Base-by-base conservation (phyloP, 2,113 vertebrate species). In the Trachemys scripta region DNA sequence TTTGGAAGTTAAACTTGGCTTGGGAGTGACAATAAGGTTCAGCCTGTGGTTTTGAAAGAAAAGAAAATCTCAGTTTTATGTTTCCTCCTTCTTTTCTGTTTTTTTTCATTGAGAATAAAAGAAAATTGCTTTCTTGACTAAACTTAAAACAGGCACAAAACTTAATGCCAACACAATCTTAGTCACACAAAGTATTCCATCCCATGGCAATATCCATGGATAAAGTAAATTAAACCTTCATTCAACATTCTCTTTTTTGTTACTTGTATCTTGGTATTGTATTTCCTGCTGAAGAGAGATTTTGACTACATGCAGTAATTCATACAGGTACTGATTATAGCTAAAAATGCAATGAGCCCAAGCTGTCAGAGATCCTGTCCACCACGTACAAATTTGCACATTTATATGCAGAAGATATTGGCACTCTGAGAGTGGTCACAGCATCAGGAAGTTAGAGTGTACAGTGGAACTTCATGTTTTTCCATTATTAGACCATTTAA, bases 1-100 rank as follows among this genome's bases (percentile, higher is more conserved):
- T 97, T 98, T 94, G 94, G 97, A 95, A 97, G 96, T 97, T 97
- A 86, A 95, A 96, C 96, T 95, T 91, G 91, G 90, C 94, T 96
- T 92, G 94, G 94, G 96, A 96, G 91, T 5, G 88, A 96, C 96
- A 96, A 93, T 94, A 96, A 93, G 96, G 90, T 92, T 97, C 88
- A 22, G 82, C 51, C 91, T 85, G 92, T 91, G 94, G 89, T 87
- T 96, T 96, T 96, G 86, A 95, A 97, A 90, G 95, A 91, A 62
- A 87, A 80, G 62, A 31, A 80, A 83, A 22, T 12, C 45, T 87
- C 89, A 82, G 82, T 87, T 93, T 90, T 90, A 8, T 13, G 42
- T 86, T 38, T 79, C 29, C 86, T 75, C 65, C 1, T 9, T 8
- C 79, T 2, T 31, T 50, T 49, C 27, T 47, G 47, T 24, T 57